Evolutionary conservation across 2,113 vertebrate species (phyloP), one percentile per base, ranked within the genome.

Genomic region (Litocranius walleri): DNA sequence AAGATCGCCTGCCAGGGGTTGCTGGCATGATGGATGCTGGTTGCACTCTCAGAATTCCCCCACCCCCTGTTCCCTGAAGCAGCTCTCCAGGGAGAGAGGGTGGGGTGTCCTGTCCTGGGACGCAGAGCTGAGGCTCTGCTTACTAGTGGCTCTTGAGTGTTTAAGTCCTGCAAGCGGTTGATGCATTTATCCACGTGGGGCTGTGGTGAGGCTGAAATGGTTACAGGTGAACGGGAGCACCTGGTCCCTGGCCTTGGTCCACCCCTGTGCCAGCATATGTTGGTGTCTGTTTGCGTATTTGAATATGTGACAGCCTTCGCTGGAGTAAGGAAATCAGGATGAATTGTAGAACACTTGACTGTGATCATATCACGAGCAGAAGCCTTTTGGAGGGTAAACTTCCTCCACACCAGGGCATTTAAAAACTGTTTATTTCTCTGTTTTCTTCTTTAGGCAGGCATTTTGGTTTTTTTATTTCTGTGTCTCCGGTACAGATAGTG

Each of bases 211-310:
- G 43, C 54, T 3, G 43, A 23, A 2, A 17, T 0, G 4, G 92
- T 29, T 48, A 17, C 30, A 4, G 56, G 54, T 40, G 7, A 10
- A 21, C 7, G 0, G 7, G 15, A 19, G 33, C 48, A 6, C 77
- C 86, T n/a, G 50, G 67, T 9, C 64, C 78, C 8, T 17, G 81
- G 89, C 45, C 29, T 33, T 56, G 14, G n/a, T 29, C 40, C 21
- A 1, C 27, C 29, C 56, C 23, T 8, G n/a, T 1, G 1, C 10
- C 8, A 25, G 9, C 12, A 0, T 4, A 5, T 50, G n/a, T 27
- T 21, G 57, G 74, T 59, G 7, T 61, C 95, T 84, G 12, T 71
- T 48, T 23, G n/a, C 29, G 0, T 40, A 5, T 33, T 33, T 71
- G 62, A 36, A 30, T 33, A 14, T 1, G 12, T 43, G 33, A 62